Conservation (phyloP, 2,113 vertebrate genomes). For the Sarotherodon lohbergeri region DNA sequence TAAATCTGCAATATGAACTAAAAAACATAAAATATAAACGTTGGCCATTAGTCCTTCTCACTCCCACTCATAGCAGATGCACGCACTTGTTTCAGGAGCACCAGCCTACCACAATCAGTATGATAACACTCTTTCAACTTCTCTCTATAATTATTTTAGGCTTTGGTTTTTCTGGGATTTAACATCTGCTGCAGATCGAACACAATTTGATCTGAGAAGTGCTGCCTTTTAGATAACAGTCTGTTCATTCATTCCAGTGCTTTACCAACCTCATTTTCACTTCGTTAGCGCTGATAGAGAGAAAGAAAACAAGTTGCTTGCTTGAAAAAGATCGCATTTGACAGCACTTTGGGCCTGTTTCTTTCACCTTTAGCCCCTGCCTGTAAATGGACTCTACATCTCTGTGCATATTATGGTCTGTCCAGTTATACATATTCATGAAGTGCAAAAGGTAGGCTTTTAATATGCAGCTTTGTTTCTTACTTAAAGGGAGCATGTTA, state of each 20-base stretch:
- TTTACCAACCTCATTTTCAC: neutral
- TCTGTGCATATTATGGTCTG: neutral
- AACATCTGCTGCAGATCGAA: neutral
- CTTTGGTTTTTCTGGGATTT: neutral
- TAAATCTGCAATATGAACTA: neutral
- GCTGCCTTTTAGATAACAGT: neutral
- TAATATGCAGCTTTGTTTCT: neutral
- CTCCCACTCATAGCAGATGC: constrained; percentile 11
- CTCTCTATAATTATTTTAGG: constrained; percentile 7
- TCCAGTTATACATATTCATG: neutral
- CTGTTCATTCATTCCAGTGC: neutral
- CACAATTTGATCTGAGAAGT: neutral
- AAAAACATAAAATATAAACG: neutral
- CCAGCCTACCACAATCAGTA: neutral
- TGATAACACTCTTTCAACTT: constrained; percentile 13
- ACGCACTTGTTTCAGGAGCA: neutral
- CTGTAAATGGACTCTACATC: neutral
- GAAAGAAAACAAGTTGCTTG: neutral
- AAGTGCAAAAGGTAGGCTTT: neutral
- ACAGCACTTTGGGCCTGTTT: neutral
- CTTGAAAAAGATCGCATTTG: neutral
- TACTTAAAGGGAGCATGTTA: neutral
- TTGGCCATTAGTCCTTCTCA: neutral
- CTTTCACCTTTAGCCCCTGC: constrained; percentile 3
- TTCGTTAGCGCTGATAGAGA: neutral